A percentile compares a stretch with the other conserved stretches of the same genome.
phyloP scores from a whole-genome alignment of 2,797 vertebrate species.

The Podarcis lilfordi region DNA sequence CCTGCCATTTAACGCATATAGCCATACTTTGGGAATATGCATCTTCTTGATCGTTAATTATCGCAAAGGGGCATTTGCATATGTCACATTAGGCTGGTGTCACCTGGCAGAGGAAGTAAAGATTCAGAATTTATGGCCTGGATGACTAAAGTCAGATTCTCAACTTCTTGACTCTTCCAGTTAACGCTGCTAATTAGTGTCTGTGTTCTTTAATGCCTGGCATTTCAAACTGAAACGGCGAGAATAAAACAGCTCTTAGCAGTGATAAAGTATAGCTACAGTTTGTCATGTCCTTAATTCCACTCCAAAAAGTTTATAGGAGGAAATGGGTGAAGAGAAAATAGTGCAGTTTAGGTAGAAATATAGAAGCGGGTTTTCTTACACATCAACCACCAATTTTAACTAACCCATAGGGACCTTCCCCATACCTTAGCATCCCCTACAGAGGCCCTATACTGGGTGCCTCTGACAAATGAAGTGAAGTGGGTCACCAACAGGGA shows the following conservation, averaged over 20 bases:
- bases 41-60: conserved; percentile 22
- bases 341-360: neutral
- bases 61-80: neutral
- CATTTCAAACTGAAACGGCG: conserved; percentile 2
- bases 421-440: too few relatives aligned
- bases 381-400: neutral
- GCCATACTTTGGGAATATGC: neutral
- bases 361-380: neutral
- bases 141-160: conserved; percentile 23
- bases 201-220: conserved; percentile 11
- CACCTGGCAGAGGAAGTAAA: conserved; percentile 12
- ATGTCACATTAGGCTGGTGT: neutral
- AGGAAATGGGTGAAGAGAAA: neutral
- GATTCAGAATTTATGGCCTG: neutral
- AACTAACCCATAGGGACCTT: neutral
- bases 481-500: too few relatives aligned
- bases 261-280: neutral
- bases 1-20: neutral
- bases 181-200: conserved; percentile 15
- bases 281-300: conserved; percentile 11
- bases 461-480: too few relatives aligned
- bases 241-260: conserved; percentile 4
- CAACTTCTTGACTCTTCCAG: conserved; percentile 22
- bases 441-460: too few relatives aligned
- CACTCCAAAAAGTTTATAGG: neutral